Conservation (phyloP, 2,888 invertebrate species). For the Acleris emargana region DNA sequence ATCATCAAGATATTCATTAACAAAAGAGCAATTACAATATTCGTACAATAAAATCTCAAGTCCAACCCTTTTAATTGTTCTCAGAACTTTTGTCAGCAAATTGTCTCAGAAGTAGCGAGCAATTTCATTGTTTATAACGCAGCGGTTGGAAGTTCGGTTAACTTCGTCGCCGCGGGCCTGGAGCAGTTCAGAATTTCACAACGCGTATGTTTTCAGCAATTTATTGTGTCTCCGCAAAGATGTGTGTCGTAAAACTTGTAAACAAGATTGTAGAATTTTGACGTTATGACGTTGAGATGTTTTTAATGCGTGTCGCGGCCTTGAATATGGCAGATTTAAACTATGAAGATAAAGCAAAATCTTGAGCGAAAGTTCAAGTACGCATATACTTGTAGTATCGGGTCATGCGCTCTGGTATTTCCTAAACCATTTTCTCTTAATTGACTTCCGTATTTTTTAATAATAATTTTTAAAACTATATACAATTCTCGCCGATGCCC, state of each 20-base stretch:
- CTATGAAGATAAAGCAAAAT: too few relatives aligned
- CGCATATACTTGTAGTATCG: too few relatives aligned
- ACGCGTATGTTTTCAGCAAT: constrained; percentile 17
- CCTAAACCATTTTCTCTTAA: too few relatives aligned
- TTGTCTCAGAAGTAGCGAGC: constrained; percentile 25
- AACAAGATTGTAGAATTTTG: constrained; percentile 11
- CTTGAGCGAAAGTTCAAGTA: too few relatives aligned
- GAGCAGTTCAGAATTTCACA: constrained; percentile 7
- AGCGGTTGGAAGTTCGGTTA: constrained; percentile 24
- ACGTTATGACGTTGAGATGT: neutral
- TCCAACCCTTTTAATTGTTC: neutral
- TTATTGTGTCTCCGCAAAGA: constrained; percentile 15
- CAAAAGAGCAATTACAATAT: neutral
- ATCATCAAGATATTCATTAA: neutral
- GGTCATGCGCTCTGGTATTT: too few relatives aligned
- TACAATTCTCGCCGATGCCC: too few relatives aligned
- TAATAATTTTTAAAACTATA: too few relatives aligned
- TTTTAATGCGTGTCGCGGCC: too few relatives aligned
- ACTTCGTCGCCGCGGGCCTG: constrained; percentile 14
- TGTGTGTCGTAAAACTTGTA: constrained; percentile 9
- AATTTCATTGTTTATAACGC: constrained; percentile 26
- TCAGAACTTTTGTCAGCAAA: constrained; percentile 27
- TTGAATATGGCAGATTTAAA: too few relatives aligned
- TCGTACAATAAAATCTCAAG: constrained; percentile 6
- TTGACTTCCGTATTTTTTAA: too few relatives aligned